These are phyloP conservation scores for Euplagia quadripunctaria DNA, from an alignment of 2,888 invertebrate species.

Conservation along the genomic window DNA sequence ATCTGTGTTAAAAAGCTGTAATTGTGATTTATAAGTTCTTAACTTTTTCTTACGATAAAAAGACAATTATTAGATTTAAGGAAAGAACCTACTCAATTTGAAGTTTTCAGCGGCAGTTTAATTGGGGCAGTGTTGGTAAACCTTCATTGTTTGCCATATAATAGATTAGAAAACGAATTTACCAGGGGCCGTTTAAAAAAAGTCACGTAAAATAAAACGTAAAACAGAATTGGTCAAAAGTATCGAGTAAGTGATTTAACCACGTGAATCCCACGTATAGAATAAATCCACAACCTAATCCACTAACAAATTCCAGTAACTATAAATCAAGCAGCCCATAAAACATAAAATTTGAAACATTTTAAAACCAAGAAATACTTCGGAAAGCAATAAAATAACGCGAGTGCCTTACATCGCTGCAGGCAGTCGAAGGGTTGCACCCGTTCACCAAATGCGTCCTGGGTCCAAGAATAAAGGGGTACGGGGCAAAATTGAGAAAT, in stretches of 20 bases:
- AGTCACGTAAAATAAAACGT: background rate
- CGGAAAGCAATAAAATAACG: conserved; percentile 78
- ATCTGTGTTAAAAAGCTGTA: background rate
- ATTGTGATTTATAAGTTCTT: background rate
- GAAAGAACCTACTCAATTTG: no score
- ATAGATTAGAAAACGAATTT: background rate
- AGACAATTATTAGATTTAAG: no score
- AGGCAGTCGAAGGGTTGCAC: conserved; percentile 78
- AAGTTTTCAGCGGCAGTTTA: no score
- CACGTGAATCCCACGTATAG: background rate
- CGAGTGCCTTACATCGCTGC: conserved; percentile 70
- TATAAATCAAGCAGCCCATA: conserved; percentile 32
- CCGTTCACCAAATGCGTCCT: conserved; percentile 69
- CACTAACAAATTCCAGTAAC: conserved; percentile 14
- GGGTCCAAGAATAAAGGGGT: conserved; percentile 73
- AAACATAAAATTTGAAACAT: conserved; percentile 50
- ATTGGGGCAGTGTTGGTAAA: no score
- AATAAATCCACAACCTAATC: conserved; percentile 5
- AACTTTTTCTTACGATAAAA: background rate
- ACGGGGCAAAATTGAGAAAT: conserved; percentile 85
- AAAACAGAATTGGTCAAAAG: background rate
- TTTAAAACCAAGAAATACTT: conserved; percentile 65
- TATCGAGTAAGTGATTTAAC: background rate
- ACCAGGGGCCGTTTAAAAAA: background rate
- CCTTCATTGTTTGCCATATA: no score